phyloP scores from a whole-genome alignment of 2,797 vertebrate species.

The Peromyscus aztecus region DNA sequence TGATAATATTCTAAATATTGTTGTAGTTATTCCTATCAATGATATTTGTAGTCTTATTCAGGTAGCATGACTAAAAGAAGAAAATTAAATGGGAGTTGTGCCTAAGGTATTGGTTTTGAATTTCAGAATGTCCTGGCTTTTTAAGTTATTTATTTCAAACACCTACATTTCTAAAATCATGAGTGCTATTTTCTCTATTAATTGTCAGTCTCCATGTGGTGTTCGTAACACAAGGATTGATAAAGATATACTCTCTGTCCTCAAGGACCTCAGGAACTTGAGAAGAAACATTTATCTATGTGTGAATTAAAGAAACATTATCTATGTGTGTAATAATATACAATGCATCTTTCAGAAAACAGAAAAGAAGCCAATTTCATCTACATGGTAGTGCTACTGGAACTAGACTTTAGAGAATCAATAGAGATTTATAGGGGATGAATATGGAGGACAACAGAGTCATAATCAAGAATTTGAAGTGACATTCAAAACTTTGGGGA shows the following conservation, averaged over 20 bases:
- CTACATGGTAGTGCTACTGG: not conserved
- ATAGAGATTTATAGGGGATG: not conserved
- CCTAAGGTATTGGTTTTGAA: slow-evolving; percentile 5
- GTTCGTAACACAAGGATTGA: not conserved
- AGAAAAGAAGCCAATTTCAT: not conserved
- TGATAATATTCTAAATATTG: not conserved
- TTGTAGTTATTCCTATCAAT: not conserved
- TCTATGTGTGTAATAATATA: not conserved
- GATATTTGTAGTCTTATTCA: not conserved
- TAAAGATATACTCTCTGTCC: not conserved
- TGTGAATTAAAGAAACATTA: not conserved
- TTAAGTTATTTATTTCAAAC: not conserved
- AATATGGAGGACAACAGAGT: not conserved
- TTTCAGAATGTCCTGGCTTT: not conserved
- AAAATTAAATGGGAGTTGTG: not conserved
- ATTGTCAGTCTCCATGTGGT: not conserved
- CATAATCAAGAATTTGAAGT: not conserved
- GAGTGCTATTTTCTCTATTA: not conserved
- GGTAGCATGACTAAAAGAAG: not conserved
- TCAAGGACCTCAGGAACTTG: not conserved
- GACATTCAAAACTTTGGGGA: not conserved
- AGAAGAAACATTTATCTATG: not conserved
- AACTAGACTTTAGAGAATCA: not conserved
- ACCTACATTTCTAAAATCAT: not conserved
- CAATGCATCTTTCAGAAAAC: not conserved